These are phyloP conservation scores for Acipenser ruthenus DNA, from an alignment of 2,797 vertebrate genomes.

Conservation along the genomic window DNA sequence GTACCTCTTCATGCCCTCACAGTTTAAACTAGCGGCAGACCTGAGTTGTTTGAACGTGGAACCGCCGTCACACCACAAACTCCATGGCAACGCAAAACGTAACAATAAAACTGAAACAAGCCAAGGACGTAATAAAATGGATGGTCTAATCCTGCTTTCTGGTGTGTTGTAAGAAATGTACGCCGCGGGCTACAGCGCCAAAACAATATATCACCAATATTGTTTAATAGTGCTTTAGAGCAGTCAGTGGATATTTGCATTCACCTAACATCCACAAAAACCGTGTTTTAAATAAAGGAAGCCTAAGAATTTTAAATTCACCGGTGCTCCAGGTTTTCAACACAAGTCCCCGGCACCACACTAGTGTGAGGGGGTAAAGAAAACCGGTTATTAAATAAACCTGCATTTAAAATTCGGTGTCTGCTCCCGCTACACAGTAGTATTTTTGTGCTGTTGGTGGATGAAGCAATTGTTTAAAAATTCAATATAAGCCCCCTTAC, in stretches of 20 bases:
- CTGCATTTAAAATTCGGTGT: conserved; percentile 1
- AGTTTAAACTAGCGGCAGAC: background rate
- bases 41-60: background rate
- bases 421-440: background rate
- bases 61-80: conserved; percentile 21
- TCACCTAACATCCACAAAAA: background rate
- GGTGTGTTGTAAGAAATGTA: background rate
- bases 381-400: conserved; percentile 27
- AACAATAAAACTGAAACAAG: conserved; percentile 26
- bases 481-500: conserved; percentile 37
- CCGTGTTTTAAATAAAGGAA: conserved; percentile 42
- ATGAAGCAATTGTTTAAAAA: background rate
- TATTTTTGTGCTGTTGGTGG: background rate
- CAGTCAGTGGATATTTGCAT: background rate
- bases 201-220: background rate
- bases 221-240: background rate
- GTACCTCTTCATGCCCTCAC: background rate
- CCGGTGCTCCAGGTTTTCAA: conserved; percentile 45
- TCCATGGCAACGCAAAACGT: conserved; percentile 45
- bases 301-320: conserved; percentile 47
- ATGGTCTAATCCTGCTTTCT: background rate
- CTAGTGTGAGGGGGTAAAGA: conserved; percentile 44
- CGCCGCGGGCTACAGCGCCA: background rate
- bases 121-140: background rate
- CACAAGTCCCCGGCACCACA: conserved; percentile 53